These are phyloP conservation scores for Drosophila diplacantha DNA, from an alignment of 2,888 invertebrate genomes.

Conservation along the genomic window DNA sequence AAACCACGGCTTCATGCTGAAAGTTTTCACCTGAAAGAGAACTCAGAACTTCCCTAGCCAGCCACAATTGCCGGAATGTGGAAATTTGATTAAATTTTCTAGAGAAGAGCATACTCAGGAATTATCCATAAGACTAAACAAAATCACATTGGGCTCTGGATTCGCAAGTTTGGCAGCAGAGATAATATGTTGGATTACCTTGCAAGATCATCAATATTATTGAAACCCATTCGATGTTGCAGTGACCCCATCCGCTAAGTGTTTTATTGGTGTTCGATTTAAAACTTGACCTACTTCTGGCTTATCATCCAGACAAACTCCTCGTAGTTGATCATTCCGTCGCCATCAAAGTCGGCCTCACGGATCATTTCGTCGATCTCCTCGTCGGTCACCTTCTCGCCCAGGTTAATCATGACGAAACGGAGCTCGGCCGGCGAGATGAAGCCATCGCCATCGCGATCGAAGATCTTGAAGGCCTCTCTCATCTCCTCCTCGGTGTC, in stretches of 20 bases:
- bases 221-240: not conserved
- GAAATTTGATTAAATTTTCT: constrained; percentile 32
- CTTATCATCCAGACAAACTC: constrained; percentile 98
- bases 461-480: constrained; percentile 81
- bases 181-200: not conserved
- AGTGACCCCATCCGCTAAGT: not conserved
- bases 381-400: constrained; percentile 98
- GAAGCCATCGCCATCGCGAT: constrained; percentile 99
- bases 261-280: constrained; percentile 9
- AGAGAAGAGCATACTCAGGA: constrained; percentile 2
- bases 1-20: constrained; percentile 23
- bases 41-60: constrained; percentile 23
- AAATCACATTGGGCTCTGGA: too few relatives aligned
- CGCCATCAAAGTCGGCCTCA: constrained; percentile 98
- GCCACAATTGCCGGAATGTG: constrained; percentile 55
- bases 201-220: not conserved
- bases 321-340: constrained; percentile 88
- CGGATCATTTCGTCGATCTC: constrained; percentile 99
- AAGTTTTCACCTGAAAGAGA: constrained; percentile 26
- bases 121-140: constrained; percentile 4
- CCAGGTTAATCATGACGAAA: constrained; percentile 99
- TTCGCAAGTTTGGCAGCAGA: not conserved
- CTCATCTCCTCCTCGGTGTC: constrained; percentile 98
- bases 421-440: constrained; percentile 97
- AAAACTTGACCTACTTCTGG: constrained; percentile 85